phyloP scores from a whole-genome alignment of 37 sponge, comb jelly and placozoan genomes.

The Amphimedon queenslandica region DNA sequence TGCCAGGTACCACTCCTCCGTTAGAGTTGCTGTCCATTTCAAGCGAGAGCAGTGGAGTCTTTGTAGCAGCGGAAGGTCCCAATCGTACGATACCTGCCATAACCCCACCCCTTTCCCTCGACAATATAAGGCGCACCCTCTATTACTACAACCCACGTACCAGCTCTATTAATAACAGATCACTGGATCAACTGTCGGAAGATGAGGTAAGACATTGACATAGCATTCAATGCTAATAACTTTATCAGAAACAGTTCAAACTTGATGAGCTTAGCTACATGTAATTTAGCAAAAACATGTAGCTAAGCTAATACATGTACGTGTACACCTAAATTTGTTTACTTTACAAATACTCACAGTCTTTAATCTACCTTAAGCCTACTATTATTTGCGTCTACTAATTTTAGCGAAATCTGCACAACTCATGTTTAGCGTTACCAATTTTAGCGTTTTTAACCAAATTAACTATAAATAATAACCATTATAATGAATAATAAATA shows the following conservation, averaged over 20 bases:
- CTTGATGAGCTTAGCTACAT: neutral
- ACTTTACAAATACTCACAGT: too few species aligned
- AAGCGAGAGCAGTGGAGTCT: neutral
- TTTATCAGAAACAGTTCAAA: neutral
- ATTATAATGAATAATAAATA: too few species aligned
- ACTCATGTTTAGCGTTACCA: too few species aligned
- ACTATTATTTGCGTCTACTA: too few species aligned
- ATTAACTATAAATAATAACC: too few species aligned
- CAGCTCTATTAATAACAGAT: constrained; percentile 4
- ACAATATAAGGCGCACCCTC: constrained; percentile 15
- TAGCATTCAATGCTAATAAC: neutral
- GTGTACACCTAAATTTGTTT: too few species aligned
- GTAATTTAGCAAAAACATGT: neutral
- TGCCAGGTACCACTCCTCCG: constrained; percentile 26
- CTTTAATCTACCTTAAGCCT: too few species aligned
- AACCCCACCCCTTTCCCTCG: constrained; percentile 18
- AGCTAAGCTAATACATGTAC: neutral
- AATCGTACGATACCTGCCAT: neutral
- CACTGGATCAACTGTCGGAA: constrained; percentile 9
- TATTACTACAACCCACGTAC: constrained; percentile 21
- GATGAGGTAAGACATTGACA: neutral
- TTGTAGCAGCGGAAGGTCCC: neutral
- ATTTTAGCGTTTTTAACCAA: too few species aligned
- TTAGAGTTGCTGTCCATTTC: constrained; percentile 16
- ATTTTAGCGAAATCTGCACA: too few species aligned